Evolutionary conservation across 2,113 vertebrate genomes (phyloP).

Genomic region (Dasyprocta punctata): DNA sequence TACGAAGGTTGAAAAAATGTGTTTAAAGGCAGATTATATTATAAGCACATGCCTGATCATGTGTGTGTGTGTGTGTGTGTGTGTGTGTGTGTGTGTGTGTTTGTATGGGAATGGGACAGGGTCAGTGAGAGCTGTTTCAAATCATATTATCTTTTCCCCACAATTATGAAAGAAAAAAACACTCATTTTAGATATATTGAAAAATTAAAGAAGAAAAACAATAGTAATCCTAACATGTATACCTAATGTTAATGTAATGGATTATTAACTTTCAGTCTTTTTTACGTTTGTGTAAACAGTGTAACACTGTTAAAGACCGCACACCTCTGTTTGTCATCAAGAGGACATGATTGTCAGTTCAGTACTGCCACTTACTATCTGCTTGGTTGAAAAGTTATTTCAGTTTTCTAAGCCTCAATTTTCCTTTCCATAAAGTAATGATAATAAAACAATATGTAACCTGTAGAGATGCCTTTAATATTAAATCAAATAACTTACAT

Average conservation of each 20-base stretch:
- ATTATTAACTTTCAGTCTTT: neutral
- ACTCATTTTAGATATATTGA: neutral
- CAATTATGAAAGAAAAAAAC: neutral
- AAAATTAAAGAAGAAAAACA: conserved; percentile 38
- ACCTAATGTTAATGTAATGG: neutral
- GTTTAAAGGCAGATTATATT: neutral
- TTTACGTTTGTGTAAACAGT: neutral
- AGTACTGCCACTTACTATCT: neutral
- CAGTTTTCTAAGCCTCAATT: neutral
- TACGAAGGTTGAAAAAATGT: neutral
- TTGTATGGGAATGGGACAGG: neutral
- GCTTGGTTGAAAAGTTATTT: conserved; percentile 3
- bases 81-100: neutral
- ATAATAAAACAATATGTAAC: neutral
- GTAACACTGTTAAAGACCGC: neutral
- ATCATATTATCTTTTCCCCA: neutral
- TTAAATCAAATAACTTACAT: neutral
- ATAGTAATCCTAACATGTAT: neutral
- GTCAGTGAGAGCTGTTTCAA: neutral
- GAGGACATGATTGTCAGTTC: neutral
- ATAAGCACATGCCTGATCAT: neutral
- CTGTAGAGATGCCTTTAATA: neutral
- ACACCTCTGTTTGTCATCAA: neutral
- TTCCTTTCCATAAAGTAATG: neutral
- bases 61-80: neutral